phyloP scores from a whole-genome alignment of 1,140 invertebrate species.

The Bacillus rossius region DNA sequence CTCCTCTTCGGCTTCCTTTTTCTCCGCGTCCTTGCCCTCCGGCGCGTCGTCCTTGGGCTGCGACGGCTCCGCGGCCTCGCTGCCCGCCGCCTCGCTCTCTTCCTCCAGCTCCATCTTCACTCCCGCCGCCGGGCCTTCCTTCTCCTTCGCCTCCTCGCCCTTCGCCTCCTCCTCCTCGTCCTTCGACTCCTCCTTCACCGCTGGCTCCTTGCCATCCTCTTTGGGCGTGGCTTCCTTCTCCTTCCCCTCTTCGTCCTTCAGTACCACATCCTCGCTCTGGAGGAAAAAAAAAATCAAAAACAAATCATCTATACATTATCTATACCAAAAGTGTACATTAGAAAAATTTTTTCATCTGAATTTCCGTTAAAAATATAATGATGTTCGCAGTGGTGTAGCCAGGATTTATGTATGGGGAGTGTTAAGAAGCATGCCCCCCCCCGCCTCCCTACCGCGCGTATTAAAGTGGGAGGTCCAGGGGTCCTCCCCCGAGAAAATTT shows the following conservation, averaged over 20 bases:
- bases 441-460: too few species aligned
- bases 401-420: too few species aligned
- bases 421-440: too few species aligned
- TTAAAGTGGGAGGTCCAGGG: too few species aligned
- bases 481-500: too few species aligned
- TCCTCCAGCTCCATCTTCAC: constrained; percentile 16
- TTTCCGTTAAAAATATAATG: too few species aligned
- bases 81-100: constrained; percentile 17
- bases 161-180: constrained; percentile 48
- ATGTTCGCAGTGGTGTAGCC: too few species aligned
- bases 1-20: constrained; percentile 30
- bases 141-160: constrained; percentile 24
- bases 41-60: constrained; percentile 40
- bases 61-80: constrained; percentile 5
- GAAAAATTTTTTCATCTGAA: too few species aligned
- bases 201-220: constrained; percentile 48
- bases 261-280: constrained; percentile 30
- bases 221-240: constrained; percentile 34
- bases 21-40: constrained; percentile 46
- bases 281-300: too few species aligned
- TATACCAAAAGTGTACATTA: too few species aligned
- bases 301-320: too few species aligned
- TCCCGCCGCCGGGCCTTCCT: constrained; percentile 14
- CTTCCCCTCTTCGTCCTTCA: constrained; percentile 24
- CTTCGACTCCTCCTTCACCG: constrained; percentile 48